A percentile compares a stretch with the other conserved stretches of the same genome.
Evolutionary conservation across 30 jellyfish, hydroid and myxozoan species (phyloP).

Genomic region (Turritopsis rubra): DNA sequence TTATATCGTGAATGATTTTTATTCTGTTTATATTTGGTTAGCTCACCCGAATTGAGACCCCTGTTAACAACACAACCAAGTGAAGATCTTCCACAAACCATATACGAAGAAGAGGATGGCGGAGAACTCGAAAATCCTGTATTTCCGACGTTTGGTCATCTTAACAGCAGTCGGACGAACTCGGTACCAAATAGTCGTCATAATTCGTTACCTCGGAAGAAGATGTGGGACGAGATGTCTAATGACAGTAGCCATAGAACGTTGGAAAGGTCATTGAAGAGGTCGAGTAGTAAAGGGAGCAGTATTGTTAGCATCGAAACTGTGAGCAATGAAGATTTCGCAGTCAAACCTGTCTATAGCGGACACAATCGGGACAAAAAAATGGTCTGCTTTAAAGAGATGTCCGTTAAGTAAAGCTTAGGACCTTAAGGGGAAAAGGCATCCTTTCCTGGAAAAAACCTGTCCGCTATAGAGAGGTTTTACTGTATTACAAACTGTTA

Average conservation of each 20-base stretch:
- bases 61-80: slow-evolving; percentile 23
- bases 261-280: neutral
- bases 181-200: slow-evolving; percentile 53
- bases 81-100: slow-evolving; percentile 33
- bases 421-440: too few relatives aligned
- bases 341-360: too few relatives aligned
- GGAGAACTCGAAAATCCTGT: slow-evolving; percentile 27
- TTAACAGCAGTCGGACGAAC: slow-evolving; percentile 34
- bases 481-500: too few relatives aligned
- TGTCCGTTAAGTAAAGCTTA: too few relatives aligned
- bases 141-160: slow-evolving; percentile 32
- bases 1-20: neutral
- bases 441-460: too few relatives aligned
- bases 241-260: slow-evolving; percentile 36
- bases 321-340: slow-evolving; percentile 33
- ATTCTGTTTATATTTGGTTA: neutral
- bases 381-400: too few relatives aligned
- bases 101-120: slow-evolving; percentile 46
- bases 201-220: slow-evolving; percentile 22
- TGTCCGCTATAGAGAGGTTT: too few relatives aligned
- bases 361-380: too few relatives aligned
- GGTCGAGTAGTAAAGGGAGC: slow-evolving; percentile 60
- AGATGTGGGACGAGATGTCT: slow-evolving; percentile 28
- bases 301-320: slow-evolving; percentile 83
- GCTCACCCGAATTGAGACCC: slow-evolving; percentile 15